Evolutionary conservation across 2,888 invertebrate genomes (phyloP), one percentile per base, ranked within the genome.

Genomic region (Melieria crassipennis): DNA sequence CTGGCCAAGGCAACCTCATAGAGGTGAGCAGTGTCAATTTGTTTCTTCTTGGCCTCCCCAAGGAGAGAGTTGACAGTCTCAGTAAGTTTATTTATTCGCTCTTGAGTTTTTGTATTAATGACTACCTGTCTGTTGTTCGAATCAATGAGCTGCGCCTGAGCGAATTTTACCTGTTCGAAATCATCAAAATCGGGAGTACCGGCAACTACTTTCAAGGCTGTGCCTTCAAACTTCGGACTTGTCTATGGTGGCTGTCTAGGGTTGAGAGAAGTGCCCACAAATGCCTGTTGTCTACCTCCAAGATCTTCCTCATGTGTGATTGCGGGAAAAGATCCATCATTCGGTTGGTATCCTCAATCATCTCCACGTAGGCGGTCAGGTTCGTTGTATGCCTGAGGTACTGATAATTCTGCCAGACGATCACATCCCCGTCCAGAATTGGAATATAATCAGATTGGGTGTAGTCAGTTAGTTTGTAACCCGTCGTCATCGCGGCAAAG

Each of bases 121-220:
- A 63, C 47, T 10, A 69, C 57, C 42, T 71, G 66, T 63, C 66
- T 67, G 55, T 67, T 63, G 45, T 58, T 71, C 46, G 66, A 63
- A 11, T 61, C 63, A 7, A 71, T 43, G 1, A 71, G 16, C n/a
- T 67, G 56, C n/a, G 56, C 10, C 43, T 67, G 47, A 11, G 56
- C 43, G 9, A 62, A 10, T 57, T 45, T 71, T 10, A 64, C 11
- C 11, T 62, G 50, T 57, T 63, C 63, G 7, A 62, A 64, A 16
- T 71, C 71, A 3, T 66, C 56, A 7, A 64, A 62, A 62, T 71
- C 64, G 16, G 70, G 65, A 5, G 65, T 70, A 16, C 65, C 57
- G 42, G 64, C 69, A 56, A 69, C 46, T 9, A 71, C 71, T n/a
- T 71, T 71, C 1, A 71, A 42, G 4, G 48, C 67, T 5, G 62